Conservation (phyloP, 2,888 invertebrate species). For the Aphodius granarius region DNA sequence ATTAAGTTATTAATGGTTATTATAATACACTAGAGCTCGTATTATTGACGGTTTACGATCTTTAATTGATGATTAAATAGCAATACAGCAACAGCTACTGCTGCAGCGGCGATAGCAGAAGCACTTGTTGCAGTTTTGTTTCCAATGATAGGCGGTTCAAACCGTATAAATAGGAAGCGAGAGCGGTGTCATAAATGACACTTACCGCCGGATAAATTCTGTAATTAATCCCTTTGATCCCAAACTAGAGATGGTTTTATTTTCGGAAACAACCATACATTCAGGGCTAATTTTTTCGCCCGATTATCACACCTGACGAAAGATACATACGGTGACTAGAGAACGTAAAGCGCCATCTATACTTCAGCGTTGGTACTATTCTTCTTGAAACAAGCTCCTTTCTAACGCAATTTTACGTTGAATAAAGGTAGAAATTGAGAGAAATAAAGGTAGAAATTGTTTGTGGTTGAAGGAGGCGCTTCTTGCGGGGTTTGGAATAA, state of each 20-base stretch:
- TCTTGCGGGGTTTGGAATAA: neutral
- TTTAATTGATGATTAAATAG: neutral
- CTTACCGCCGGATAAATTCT: neutral
- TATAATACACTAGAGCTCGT: neutral
- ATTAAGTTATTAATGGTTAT: constrained; percentile 25
- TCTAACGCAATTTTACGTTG: no score
- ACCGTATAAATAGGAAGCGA: neutral
- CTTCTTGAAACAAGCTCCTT: no score
- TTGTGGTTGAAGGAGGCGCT: neutral
- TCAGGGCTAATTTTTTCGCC: neutral
- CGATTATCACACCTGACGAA: no score
- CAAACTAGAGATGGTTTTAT: neutral
- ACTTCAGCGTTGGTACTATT: no score
- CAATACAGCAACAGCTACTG: neutral
- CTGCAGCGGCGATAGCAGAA: neutral
- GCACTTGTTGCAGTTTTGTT: neutral
- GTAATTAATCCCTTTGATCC: neutral
- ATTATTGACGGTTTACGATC: neutral
- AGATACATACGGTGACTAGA: no score
- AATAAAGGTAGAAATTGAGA: no score
- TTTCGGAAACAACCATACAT: neutral
- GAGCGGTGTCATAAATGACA: neutral
- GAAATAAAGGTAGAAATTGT: neutral
- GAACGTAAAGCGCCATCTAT: no score
- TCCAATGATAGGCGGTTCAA: neutral